These are phyloP conservation scores for Acanthosepion pharaonis DNA, from an alignment of 2,888 invertebrate species.

Conservation along the genomic window DNA sequence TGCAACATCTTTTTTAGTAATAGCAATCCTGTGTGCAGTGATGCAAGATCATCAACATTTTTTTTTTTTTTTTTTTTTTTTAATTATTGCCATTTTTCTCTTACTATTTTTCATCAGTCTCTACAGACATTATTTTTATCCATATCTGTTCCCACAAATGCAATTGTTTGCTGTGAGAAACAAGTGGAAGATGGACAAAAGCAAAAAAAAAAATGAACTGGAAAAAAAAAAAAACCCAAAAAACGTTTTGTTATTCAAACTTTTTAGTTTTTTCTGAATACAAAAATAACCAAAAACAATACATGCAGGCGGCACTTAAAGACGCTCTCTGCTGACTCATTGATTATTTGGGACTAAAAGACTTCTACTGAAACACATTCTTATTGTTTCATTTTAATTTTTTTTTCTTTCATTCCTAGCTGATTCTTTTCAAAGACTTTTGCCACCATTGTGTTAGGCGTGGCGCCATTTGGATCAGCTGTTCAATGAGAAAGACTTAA, in stretches of 20 bases:
- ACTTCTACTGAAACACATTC: neutral
- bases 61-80: too few species aligned
- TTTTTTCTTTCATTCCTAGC: neutral
- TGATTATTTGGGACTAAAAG: neutral
- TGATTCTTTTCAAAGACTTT: neutral
- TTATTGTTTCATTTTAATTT: neutral
- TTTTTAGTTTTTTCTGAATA: conserved; percentile 17
- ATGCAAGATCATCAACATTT: neutral
- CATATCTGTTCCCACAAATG: neutral
- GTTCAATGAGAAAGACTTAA: neutral
- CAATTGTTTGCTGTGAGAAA: neutral
- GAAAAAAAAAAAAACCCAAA: neutral
- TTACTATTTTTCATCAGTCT: neutral
- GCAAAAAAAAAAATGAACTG: neutral
- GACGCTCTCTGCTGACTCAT: neutral
- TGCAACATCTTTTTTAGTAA: too few species aligned
- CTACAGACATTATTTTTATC: neutral
- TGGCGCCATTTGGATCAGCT: neutral
- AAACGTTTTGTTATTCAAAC: neutral
- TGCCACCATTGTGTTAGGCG: neutral
- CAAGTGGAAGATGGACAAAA: neutral
- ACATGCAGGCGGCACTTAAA: neutral
- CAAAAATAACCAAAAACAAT: neutral
- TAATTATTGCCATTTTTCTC: too few species aligned
- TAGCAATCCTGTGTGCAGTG: neutral